Conservation (phyloP, 2,113 vertebrate species). For the Phalacrocorax aristotelis region DNA sequence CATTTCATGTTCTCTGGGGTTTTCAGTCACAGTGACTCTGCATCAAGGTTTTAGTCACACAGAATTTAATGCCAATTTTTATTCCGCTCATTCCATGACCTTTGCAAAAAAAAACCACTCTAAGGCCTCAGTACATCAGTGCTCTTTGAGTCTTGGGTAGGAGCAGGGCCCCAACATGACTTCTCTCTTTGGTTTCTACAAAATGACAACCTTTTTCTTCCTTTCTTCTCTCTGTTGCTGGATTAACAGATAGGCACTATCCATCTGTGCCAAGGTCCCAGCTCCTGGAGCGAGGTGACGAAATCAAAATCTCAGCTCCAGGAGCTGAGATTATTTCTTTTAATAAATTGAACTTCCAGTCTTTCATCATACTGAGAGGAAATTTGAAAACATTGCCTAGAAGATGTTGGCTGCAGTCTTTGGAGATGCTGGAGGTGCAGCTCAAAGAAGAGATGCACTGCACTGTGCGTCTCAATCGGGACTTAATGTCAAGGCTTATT, state of each 20-base stretch:
- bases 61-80: conserved; percentile 3
- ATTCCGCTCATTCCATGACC: not conserved
- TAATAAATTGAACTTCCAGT: not conserved
- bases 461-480: rapidly evolving
- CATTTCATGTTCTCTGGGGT: not conserved
- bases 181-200: not conserved
- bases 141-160: not conserved
- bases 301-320: not conserved
- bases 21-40: not conserved
- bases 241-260: not conserved
- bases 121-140: not conserved
- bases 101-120: not conserved
- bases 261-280: not conserved
- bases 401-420: not conserved
- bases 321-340: not conserved
- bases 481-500: not conserved
- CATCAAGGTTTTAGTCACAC: not conserved
- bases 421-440: not conserved
- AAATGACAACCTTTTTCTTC: not conserved
- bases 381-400: not conserved
- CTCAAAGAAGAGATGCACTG: not conserved
- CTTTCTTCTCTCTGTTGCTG: not conserved
- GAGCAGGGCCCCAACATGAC: not conserved
- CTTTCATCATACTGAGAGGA: not conserved
- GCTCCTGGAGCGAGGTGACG: not conserved